A percentile compares a stretch with the other conserved stretches of the same genome.
Evolutionary conservation across 2,113 vertebrate genomes (phyloP).

Genomic region (Macroglossus sobrinus): DNA sequence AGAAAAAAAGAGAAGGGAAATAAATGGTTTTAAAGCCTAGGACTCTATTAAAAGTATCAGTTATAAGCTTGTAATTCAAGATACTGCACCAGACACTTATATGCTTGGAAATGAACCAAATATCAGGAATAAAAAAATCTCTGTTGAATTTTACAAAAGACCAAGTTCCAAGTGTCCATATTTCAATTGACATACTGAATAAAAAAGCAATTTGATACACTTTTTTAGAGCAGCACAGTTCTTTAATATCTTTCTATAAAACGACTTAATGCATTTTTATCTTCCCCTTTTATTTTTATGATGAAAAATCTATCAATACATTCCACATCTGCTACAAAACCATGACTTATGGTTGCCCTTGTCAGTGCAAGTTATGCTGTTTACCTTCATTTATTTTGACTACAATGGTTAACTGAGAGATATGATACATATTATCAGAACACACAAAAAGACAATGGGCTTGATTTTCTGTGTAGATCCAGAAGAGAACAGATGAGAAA

Average conservation of each 20-base stretch:
- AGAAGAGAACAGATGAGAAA: not conserved
- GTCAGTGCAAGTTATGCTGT: not conserved
- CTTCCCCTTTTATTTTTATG: conserved; percentile 46
- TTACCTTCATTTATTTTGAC: conserved; percentile 21
- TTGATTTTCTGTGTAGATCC: not conserved
- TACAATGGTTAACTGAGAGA: not conserved
- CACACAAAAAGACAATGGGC: not conserved
- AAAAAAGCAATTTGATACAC: conserved; percentile 56
- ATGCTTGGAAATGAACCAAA: conserved; percentile 40
- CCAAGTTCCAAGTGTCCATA: conserved; percentile 11
- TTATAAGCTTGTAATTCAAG: conserved; percentile 10
- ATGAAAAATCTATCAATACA: conserved; percentile 8
- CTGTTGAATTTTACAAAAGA: not conserved
- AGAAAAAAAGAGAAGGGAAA: not conserved
- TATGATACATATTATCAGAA: not conserved
- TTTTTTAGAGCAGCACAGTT: conserved; percentile 13
- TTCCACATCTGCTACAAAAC: not conserved
- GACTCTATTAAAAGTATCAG: not conserved
- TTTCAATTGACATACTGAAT: conserved; percentile 53
- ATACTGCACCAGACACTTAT: not conserved
- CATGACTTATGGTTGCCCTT: not conserved
- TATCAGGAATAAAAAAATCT: not conserved
- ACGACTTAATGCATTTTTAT: conserved; percentile 40
- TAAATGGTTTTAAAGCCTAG: not conserved
- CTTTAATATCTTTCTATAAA: conserved; percentile 50